A percentile compares a stretch with the other conserved stretches of the same genome.
These are phyloP conservation scores for Octodon degus DNA, from an alignment of 2,113 vertebrate species.

Conservation along the genomic window DNA sequence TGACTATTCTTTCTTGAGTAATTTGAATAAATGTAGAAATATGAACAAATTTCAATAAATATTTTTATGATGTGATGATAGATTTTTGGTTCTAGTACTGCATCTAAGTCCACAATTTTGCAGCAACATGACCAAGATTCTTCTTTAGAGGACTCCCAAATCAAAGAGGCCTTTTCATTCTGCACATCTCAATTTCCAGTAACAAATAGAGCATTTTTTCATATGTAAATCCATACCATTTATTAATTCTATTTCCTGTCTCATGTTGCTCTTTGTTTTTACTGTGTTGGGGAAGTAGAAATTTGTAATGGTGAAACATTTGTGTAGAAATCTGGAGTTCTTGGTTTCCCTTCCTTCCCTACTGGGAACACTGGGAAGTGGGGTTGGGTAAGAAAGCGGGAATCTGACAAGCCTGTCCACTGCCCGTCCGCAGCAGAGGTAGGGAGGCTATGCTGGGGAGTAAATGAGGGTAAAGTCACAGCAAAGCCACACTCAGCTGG, in stretches of 20 bases:
- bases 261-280: neutral
- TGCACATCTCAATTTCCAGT: neutral
- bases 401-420: neutral
- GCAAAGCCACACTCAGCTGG: neutral
- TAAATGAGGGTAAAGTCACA: neutral
- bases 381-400: neutral
- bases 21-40: neutral
- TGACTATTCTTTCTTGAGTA: neutral
- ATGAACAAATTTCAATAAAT: neutral
- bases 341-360: neutral
- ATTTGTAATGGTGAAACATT: neutral
- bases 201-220: neutral
- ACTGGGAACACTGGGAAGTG: neutral
- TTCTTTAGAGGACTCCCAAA: neutral
- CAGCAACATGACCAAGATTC: neutral
- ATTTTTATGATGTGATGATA: neutral
- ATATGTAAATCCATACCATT: neutral
- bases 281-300: neutral
- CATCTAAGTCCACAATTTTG: neutral
- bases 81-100: neutral
- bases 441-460: too few species aligned
- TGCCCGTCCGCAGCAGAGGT: neutral
- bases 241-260: neutral
- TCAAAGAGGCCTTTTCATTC: slow-evolving; percentile 21
- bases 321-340: neutral